Base-by-base conservation (phyloP, 2,113 vertebrate genomes). In the Mastomys natalensis region DNA sequence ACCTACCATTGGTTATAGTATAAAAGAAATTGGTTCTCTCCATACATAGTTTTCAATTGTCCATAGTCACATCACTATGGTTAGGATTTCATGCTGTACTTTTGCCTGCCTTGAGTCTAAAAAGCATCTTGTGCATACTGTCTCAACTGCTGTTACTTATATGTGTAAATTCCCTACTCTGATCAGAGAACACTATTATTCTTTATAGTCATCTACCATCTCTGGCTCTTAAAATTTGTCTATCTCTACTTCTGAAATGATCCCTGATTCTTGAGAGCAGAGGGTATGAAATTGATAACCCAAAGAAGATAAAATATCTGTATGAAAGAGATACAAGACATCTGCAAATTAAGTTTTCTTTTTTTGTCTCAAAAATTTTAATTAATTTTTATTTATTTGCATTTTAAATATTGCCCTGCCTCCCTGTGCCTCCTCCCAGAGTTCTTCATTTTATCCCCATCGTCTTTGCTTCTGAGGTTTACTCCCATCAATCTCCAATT, bases 311-410 rank as follows among this genome's bases (percentile, higher is more conserved):
- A 90, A 90, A 90, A 17, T 64, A 93, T 48, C 62, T 29, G 34
- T 22, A 85, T 89, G n/a, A 93, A 93, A 93, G 29, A 12, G 45
- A 74, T 62, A 12, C 55, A 93, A 93, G 77, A 40, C 82, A 91
- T n/a, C 12, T 87, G 16, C 64, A 45, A 95, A 66, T 64, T 81
- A 40, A 76, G 2, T 51, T 94, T 84, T 91, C 26, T 88, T 21
- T 45, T 95, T 72, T n/a, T 68, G 76, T 6, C 40, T 2, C 3
- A 5, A 62, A 62, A 62, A 62, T 26, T 62, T 62, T 62, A 62
- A 62, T 9, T 62, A 26, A n/a, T n/a, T 62, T 62, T 62, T 62
- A 26, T 62, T 62, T 26, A 62, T 62, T 26, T 62, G 26, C 24
- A 62, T 62, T 62, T 9, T 17, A 62, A 62, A 62, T 62, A 2